Evolutionary conservation across 2,888 invertebrate species (phyloP).

Genomic region (Aquatica leii): DNA sequence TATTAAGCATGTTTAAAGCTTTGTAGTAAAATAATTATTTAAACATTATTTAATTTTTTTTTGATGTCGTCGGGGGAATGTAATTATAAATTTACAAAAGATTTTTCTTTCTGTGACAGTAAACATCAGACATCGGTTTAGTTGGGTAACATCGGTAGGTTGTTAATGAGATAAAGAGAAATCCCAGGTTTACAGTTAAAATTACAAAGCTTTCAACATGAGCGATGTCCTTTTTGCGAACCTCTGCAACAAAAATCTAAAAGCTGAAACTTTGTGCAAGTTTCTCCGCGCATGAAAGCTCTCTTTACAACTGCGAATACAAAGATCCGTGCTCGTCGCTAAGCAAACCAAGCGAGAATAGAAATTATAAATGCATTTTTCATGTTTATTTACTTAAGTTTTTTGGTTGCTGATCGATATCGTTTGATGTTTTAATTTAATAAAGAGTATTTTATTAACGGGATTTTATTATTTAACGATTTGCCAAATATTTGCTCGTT

Average conservation of each 20-base stretch:
- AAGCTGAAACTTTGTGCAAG: conserved; percentile 35
- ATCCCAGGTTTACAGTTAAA: conserved; percentile 23
- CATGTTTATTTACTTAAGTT: conserved; percentile 28
- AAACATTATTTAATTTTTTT: too few species aligned
- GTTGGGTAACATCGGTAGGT: conserved; percentile 17
- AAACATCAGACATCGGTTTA: conserved; percentile 10
- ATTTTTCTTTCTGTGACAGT: conserved; percentile 6
- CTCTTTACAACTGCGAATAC: conserved; percentile 29
- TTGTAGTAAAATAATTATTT: too few species aligned
- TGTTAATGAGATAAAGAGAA: conserved; percentile 37
- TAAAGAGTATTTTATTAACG: conserved; percentile 26
- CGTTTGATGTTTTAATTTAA: conserved; percentile 31
- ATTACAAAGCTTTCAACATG: conserved; percentile 32
- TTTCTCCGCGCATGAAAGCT: conserved; percentile 31
- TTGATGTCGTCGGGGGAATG: background rate
- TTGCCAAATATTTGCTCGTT: conserved; percentile 18
- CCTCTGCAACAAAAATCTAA: conserved; percentile 31
- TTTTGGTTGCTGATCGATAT: conserved; percentile 27
- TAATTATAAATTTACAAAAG: conserved; percentile 6
- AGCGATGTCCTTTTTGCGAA: conserved; percentile 33
- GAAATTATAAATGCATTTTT: conserved; percentile 39
- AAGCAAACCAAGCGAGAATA: conserved; percentile 35
- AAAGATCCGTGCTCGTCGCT: conserved; percentile 34
- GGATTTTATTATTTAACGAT: conserved; percentile 22
- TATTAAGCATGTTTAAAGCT: too few species aligned